These are phyloP conservation scores for Drosophila tani DNA, from an alignment of 1,140 invertebrate species.

Conservation along the genomic window DNA sequence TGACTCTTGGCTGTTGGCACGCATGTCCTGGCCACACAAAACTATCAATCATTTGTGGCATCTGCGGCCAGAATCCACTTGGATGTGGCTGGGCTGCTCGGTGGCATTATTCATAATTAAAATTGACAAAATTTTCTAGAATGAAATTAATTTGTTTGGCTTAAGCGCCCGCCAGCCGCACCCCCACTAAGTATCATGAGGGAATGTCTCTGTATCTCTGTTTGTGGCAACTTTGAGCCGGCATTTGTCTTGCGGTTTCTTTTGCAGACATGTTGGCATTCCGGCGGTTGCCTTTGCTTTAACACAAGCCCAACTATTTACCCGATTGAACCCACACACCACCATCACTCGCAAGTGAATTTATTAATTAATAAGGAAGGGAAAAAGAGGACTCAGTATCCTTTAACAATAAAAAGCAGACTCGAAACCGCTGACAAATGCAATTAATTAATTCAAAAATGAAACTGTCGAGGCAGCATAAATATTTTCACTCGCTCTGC, in stretches of 20 bases:
- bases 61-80: slow-evolving; percentile 38
- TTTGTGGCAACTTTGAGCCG: slow-evolving; percentile 48
- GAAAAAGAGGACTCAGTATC: slow-evolving; percentile 1
- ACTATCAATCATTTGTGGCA: slow-evolving; percentile 72
- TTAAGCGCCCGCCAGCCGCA: slow-evolving; percentile 20
- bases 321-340: slow-evolving; percentile 24
- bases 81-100: slow-evolving; percentile 3
- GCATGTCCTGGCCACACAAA: slow-evolving; percentile 32
- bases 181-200: no score
- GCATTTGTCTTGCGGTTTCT: slow-evolving; percentile 63
- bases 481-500: slow-evolving; percentile 25
- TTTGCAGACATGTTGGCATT: slow-evolving; percentile 63
- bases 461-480: slow-evolving; percentile 56
- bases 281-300: slow-evolving; percentile 40
- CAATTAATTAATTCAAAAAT: slow-evolving; percentile 78
- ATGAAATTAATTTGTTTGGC: slow-evolving; percentile 73
- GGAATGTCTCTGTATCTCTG: slow-evolving; percentile 20
- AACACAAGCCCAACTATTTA: slow-evolving; percentile 42
- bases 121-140: slow-evolving; percentile 64
- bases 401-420: slow-evolving; percentile 32
- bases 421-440: slow-evolving; percentile 69
- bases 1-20: slow-evolving; percentile 25
- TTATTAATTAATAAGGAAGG: slow-evolving; percentile 55
- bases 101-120: slow-evolving; percentile 78
- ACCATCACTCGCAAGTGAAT: slow-evolving; percentile 17